Conservation (phyloP, 2,797 vertebrate species). For the Phrynocephalus forsythii region DNA sequence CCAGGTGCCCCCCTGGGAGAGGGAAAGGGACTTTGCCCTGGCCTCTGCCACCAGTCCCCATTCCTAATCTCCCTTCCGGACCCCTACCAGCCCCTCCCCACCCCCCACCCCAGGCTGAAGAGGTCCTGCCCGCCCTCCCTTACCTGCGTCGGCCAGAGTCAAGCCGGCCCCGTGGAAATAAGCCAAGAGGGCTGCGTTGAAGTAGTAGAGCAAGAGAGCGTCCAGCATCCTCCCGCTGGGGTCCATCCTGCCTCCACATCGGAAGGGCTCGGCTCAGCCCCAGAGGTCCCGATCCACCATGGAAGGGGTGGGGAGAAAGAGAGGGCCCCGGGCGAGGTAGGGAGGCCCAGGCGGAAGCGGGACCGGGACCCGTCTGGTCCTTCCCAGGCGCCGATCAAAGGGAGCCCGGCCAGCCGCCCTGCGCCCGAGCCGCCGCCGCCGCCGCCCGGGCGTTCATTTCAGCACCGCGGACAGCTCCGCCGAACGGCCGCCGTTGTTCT, state of each 20-base stretch:
- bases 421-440: conserved; percentile 3
- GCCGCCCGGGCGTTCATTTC: conserved; percentile 58
- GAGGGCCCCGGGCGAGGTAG: no score
- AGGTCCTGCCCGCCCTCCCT: conserved; percentile 20
- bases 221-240: conserved; percentile 66
- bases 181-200: conserved; percentile 74
- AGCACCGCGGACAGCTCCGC: conserved; percentile 64
- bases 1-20: no score
- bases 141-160: conserved; percentile 79
- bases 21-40: background rate
- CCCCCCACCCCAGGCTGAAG: conserved; percentile 12
- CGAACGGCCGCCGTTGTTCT: background rate
- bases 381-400: background rate
- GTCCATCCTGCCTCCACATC: conserved; percentile 53
- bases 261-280: conserved; percentile 18
- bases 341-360: no score
- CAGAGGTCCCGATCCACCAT: background rate
- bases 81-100: background rate
- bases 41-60: no score
- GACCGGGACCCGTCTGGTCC: background rate
- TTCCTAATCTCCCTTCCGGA: background rate
- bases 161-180: conserved; percentile 77
- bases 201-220: conserved; percentile 64
- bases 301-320: background rate
- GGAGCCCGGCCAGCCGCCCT: background rate